These are phyloP conservation scores for Orthosia cruda DNA, from an alignment of 2,888 invertebrate genomes.

Conservation along the genomic window DNA sequence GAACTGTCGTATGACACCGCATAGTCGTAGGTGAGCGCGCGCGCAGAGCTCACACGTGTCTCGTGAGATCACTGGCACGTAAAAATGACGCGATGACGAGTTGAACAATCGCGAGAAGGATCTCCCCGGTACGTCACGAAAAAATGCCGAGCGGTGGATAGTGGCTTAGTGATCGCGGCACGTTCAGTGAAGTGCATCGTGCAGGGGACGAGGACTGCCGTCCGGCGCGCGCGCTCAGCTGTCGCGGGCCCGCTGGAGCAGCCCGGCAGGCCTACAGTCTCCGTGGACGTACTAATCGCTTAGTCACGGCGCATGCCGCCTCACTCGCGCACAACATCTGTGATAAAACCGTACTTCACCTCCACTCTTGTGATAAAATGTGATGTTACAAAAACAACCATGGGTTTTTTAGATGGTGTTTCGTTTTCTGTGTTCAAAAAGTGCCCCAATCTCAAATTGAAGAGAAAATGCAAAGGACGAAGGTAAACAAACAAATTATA, in stretches of 20 bases:
- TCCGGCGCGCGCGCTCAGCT: conserved; percentile 58
- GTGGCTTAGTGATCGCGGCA: conserved; percentile 60
- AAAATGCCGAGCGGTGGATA: conserved; percentile 51
- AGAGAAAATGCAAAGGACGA: conserved; percentile 75
- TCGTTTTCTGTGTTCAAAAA: conserved; percentile 88
- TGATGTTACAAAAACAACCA: conserved; percentile 75
- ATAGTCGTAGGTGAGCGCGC: conserved; percentile 65
- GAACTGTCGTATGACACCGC: conserved; percentile 48
- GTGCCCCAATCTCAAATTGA: conserved; percentile 85
- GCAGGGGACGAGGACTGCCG: conserved; percentile 63
- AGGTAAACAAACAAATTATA: conserved; percentile 76
- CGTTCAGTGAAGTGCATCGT: conserved; percentile 76
- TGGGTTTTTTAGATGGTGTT: conserved; percentile 84
- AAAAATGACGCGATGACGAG: conserved; percentile 52
- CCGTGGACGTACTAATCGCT: conserved; percentile 78
- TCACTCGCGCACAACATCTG: conserved; percentile 78
- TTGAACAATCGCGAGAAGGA: conserved; percentile 45
- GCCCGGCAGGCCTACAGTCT: conserved; percentile 63
- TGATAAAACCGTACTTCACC: conserved; percentile 74
- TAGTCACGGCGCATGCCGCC: conserved; percentile 83
- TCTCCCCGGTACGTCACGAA: conserved; percentile 51
- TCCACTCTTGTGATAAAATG: conserved; percentile 77
- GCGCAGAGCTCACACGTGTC: conserved; percentile 62
- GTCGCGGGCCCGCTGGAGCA: conserved; percentile 58
- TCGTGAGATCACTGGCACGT: conserved; percentile 40